Base-by-base conservation (phyloP, 2,888 invertebrate genomes). In the Eupithecia pulchellata region DNA sequence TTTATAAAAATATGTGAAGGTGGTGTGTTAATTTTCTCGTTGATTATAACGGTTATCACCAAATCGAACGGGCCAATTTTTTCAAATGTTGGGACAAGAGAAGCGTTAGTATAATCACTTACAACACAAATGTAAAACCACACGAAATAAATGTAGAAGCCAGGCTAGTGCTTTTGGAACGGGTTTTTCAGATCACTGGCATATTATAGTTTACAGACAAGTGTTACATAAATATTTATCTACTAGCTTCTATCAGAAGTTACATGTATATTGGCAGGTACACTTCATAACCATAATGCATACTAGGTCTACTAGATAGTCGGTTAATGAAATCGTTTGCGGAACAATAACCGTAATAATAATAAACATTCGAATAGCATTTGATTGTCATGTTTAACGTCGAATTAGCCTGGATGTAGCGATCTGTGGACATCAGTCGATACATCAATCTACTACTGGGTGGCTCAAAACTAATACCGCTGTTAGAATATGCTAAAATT, bases 401-500 rank as follows among this genome's bases (percentile, higher is more conserved):
- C n/a, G 58, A 67, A 72, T 75, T 73, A 73, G 39, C 47, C 29
- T 64, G 71, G 69, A 69, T 68, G 64, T 69, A 60, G 69, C 71
- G 69, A 67, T 66, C 69, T n/a, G 42, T n/a, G 8, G n/a, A n/a
- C 9, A 42, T n/a, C 42, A 20, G 20, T 47, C 9, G 42, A 47
- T 47, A 47, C 20, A 47, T 20, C 42, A 47, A 47, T 9, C n/a
- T 47, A 47, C n/a, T 47, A 47, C n/a, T 9, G 20, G 52, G 52
- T 52, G 52, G 13, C 20, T 4, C 25, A 25, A 52, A 47, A 25
- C 4, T 25, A 3, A 52, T 9, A 2, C 20, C 11, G 11, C 11
- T 47, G 11, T 47, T 14, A n/a, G n/a, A n/a, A 42, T 6, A 42
- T 8, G 42, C 17, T 14, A 42, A 8, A 42, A n/a, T 42, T 42